Conservation (phyloP, 37 sponge, comb jelly and placozoan species). For the Axinella damicornis region DNA sequence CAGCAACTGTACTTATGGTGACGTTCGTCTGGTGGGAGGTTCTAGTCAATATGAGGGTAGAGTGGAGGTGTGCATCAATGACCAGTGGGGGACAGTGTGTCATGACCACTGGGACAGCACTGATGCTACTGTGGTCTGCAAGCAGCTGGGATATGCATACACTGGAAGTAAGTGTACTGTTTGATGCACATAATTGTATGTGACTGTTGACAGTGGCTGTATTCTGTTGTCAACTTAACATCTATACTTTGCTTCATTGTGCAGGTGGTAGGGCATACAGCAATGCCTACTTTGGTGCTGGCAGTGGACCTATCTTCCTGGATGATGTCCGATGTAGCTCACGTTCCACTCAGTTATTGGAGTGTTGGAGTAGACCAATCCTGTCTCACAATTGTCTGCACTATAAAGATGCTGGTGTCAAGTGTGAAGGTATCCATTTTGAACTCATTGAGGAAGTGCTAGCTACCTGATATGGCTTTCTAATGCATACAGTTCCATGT, state of each 20-base stretch:
- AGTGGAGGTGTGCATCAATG: constrained; percentile 34
- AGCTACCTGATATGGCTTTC: no score
- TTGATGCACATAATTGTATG: no score
- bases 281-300: no score
- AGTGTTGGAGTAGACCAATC: neutral
- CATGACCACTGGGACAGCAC: constrained; percentile 10
- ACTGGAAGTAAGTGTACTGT: no score
- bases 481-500: neutral
- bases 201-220: neutral
- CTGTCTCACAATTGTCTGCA: neutral
- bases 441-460: no score
- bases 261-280: no score
- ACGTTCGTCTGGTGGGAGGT: neutral
- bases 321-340: constrained; percentile 6
- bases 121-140: constrained; percentile 29
- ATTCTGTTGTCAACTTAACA: no score
- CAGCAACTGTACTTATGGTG: neutral
- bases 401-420: neutral
- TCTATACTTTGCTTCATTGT: neutral
- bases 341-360: neutral
- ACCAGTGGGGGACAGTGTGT: constrained; percentile 32
- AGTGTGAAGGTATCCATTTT: neutral
- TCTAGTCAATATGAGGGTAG: constrained; percentile 20
- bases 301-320: no score
- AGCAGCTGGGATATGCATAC: constrained; percentile 14